These are phyloP conservation scores for Pleuronectes platessa DNA, from an alignment of 2,113 vertebrate genomes.

Conservation along the genomic window DNA sequence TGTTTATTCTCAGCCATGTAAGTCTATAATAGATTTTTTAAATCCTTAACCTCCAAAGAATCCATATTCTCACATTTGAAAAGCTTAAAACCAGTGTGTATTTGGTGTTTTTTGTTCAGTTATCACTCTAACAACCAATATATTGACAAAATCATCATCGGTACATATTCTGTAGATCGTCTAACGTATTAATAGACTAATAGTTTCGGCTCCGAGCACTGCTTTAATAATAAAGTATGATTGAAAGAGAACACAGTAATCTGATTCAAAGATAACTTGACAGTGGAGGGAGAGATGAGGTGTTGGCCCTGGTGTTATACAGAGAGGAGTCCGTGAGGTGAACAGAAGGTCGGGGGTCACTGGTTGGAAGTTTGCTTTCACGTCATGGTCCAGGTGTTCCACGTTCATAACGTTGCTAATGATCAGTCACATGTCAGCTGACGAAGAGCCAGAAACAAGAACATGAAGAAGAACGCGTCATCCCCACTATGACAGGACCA, in stretches of 20 bases:
- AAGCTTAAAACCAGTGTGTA: too few species aligned
- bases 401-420: background rate
- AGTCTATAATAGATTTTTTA: too few species aligned
- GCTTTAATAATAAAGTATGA: background rate
- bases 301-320: conserved; percentile 4
- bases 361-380: conserved; percentile 58
- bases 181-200: background rate
- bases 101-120: too few species aligned
- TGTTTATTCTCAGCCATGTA: too few species aligned
- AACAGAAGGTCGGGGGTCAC: conserved; percentile 55
- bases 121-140: too few species aligned
- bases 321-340: conserved; percentile 29
- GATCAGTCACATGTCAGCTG: background rate
- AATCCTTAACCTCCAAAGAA: too few species aligned
- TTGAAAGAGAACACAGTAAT: background rate
- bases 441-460: background rate
- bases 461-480: background rate
- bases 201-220: background rate
- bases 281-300: conserved; percentile 18
- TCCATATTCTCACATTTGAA: too few species aligned
- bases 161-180: too few species aligned
- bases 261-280: background rate
- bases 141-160: too few species aligned
- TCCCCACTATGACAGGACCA: background rate
- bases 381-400: conserved; percentile 65